Evolutionary conservation across 2,888 invertebrate genomes (phyloP).

Genomic region (Mellilla xanthometata): DNA sequence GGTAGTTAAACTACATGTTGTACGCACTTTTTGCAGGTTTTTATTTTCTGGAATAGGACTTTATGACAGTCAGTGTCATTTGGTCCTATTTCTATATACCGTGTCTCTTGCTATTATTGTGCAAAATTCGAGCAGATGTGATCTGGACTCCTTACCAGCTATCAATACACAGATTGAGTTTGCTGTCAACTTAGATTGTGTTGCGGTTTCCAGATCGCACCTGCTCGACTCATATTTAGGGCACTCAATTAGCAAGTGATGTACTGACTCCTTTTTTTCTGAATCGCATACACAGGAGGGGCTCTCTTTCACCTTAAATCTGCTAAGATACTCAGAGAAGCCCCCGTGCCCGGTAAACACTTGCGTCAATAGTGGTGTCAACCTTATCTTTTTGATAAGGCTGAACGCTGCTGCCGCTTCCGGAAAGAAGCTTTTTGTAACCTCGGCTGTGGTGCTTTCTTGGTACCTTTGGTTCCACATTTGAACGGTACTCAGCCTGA

Average conservation of each 20-base stretch:
- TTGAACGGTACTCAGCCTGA: background rate
- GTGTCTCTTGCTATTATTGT: no score
- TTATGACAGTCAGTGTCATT: no score
- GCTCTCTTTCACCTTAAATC: background rate
- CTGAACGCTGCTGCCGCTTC: background rate
- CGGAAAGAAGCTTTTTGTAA: background rate
- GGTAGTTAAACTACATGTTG: no score
- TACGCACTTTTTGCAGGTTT: no score
- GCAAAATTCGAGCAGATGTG: no score
- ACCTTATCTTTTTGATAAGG: background rate
- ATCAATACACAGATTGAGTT: no score
- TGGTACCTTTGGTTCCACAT: background rate
- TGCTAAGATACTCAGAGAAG: background rate
- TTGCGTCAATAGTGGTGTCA: background rate
- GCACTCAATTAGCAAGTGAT: background rate
- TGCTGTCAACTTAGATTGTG: no score
- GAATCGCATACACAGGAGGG: background rate
- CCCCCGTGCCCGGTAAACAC: background rate
- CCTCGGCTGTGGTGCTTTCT: background rate
- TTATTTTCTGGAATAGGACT: no score
- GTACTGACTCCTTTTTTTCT: background rate
- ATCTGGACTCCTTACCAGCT: background rate
- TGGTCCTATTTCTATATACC: no score
- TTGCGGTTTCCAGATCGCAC: no score
- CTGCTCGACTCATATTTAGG: background rate